A percentile compares a stretch with the other conserved stretches of the same genome.
phyloP scores from a whole-genome alignment of 37 sponge, comb jelly and placozoan genomes.

The Chondrosia reniformis region DNA sequence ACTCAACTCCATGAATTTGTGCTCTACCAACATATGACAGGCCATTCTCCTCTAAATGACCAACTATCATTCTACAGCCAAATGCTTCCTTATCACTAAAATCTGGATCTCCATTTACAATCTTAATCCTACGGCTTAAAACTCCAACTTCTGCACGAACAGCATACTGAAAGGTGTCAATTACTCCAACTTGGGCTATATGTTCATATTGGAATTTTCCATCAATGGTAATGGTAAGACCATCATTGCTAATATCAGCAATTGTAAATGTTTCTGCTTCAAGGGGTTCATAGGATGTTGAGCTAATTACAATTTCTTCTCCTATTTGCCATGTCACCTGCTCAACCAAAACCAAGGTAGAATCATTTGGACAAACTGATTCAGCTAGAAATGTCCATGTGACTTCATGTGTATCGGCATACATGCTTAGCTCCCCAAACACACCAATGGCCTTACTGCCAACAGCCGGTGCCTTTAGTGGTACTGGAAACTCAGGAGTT shows the following conservation, averaged over 20 bases:
- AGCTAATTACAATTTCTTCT: conserved; percentile 74
- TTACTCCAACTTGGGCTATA: background rate
- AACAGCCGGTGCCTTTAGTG: conserved; percentile 30
- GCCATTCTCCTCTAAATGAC: conserved; percentile 15
- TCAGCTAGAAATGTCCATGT: conserved; percentile 83
- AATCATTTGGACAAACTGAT: conserved; percentile 52
- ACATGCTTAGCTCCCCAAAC: conserved; percentile 77
- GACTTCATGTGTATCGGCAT: conserved; percentile 63
- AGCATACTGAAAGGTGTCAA: conserved; percentile 22
- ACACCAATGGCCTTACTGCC: conserved; percentile 89
- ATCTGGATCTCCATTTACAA: conserved; percentile 53
- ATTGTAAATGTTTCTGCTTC: conserved; percentile 72
- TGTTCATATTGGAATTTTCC: conserved; percentile 43
- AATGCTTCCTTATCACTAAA: conserved; percentile 42
- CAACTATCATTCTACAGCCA: conserved; percentile 81
- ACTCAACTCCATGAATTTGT: conserved; percentile 77
- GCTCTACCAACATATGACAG: conserved; percentile 48
- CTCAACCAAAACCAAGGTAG: conserved; percentile 36
- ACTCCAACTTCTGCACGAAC: conserved; percentile 84
- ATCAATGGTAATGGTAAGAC: conserved; percentile 36
- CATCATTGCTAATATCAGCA: background rate
- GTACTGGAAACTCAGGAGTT: conserved; percentile 32
- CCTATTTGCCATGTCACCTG: conserved; percentile 78
- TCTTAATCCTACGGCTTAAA: conserved; percentile 67
- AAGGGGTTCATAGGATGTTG: conserved; percentile 75